Base-by-base conservation (phyloP, 2,113 vertebrate genomes). In the Antechinus flavipes region DNA sequence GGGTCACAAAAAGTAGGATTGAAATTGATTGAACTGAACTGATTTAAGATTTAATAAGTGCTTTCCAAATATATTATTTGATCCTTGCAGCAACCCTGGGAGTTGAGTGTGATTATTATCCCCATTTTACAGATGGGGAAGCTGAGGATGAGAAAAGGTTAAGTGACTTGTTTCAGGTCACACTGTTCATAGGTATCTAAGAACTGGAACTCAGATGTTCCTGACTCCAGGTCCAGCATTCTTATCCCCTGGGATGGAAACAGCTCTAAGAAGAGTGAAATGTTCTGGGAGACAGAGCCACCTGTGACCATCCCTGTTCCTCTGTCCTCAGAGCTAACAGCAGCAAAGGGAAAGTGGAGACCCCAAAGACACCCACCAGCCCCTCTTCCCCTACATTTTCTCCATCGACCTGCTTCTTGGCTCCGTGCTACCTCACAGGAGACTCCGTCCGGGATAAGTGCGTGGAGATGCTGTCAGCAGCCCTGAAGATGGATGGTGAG, bases 381-480 rank as follows among this genome's bases (percentile, higher is more conserved):
- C 99, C 99, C 35, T 90, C 98, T 58, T 99, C 99, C 0, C 99
- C 99, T 35, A 97, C 98, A n/a, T 99, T 99, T 76, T 94, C 98
- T 0, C 93, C 98, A 49, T 97, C 98, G 0, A 24, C 96, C 94
- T 98, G 97, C 95, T 96, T 98, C 92, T 97, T 99, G 97, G 96
- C 99, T 0, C 98, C 99, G 84, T 99, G 98, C 96, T 99, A 99
- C 9, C 97, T 99, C 56, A 99, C 99, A 0, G 99, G 99, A 84
- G 99, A 99, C 96, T 99, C 99, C 0, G 97, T 99, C 96, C 98
- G 99, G 96, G 99, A 99, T 98, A 99, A 99, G 96, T 99, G 99
- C 98, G 99, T 99, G 0, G 99, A 99, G 98, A 99, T 99, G 99
- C 97, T 99, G 96, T 97, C 99, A 0, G 99, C 99, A 0, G 99